Evolutionary conservation across 2,888 invertebrate species (phyloP).

Genomic region (Macaria notata): DNA sequence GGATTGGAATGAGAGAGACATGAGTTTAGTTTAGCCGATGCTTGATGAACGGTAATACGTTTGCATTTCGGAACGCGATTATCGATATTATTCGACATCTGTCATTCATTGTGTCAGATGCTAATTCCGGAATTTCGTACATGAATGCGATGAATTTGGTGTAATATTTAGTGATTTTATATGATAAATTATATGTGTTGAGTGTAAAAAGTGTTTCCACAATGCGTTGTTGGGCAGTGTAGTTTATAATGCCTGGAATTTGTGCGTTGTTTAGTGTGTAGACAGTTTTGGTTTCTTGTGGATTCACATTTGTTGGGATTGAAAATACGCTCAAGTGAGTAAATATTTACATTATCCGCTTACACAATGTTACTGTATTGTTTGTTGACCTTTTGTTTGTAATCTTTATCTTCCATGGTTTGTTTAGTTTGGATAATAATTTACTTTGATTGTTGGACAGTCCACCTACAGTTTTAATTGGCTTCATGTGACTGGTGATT

Average conservation of each 20-base stretch:
- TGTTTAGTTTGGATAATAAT: conserved; percentile 2
- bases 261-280: conserved; percentile 61
- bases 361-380: conserved; percentile 17
- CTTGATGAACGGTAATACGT: conserved; percentile 62
- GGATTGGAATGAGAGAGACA: background rate
- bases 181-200: conserved; percentile 39
- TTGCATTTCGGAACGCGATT: conserved; percentile 58
- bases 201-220: conserved; percentile 51
- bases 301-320: conserved; percentile 67
- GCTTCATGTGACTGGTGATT: no score
- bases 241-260: conserved; percentile 66
- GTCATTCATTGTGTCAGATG: conserved; percentile 58
- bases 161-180: conserved; percentile 46
- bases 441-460: no score
- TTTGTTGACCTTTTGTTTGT: conserved; percentile 6
- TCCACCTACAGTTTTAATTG: no score
- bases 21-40: conserved; percentile 61
- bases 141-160: conserved; percentile 47
- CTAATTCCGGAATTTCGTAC: conserved; percentile 50
- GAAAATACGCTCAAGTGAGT: conserved; percentile 73
- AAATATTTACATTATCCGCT: conserved; percentile 62
- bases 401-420: background rate
- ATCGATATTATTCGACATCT: conserved; percentile 62
- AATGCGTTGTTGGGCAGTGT: conserved; percentile 52
- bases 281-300: conserved; percentile 45